These are phyloP conservation scores for Knipowitschia caucasica DNA, from an alignment of 2,797 vertebrate species.

Conservation along the genomic window DNA sequence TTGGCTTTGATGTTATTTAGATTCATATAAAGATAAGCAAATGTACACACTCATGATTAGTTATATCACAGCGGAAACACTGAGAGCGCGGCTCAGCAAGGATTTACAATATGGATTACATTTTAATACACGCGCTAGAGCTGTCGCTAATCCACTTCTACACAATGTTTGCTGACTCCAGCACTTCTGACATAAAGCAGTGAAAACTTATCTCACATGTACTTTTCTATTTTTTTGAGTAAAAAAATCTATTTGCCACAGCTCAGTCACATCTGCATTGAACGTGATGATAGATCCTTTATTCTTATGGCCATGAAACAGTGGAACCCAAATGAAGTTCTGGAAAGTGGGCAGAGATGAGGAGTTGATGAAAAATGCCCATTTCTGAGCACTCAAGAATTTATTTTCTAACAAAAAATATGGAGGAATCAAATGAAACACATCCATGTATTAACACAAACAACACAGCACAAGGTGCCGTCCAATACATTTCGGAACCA, in stretches of 20 bases:
- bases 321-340: no score
- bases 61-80: slow-evolving; percentile 18
- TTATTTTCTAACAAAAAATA: no score
- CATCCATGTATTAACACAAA: no score
- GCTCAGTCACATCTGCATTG: not conserved
- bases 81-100: slow-evolving; percentile 17
- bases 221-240: not conserved
- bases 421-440: no score
- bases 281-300: no score
- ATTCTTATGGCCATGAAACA: no score
- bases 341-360: no score
- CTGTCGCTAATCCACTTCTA: slow-evolving; percentile 56
- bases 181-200: slow-evolving; percentile 11
- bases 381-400: no score
- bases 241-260: not conserved
- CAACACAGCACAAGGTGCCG: no score
- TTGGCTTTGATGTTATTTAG: no score
- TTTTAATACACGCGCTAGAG: slow-evolving; percentile 50
- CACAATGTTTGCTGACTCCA: slow-evolving; percentile 35
- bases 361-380: no score
- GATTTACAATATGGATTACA: slow-evolving; percentile 50
- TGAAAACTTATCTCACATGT: not conserved
- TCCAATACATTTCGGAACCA: no score
- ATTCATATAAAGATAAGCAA: not conserved
- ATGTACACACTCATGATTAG: slow-evolving; percentile 4